phyloP scores from a whole-genome alignment of 2,888 invertebrate species.

The Monochamus alternatus region DNA sequence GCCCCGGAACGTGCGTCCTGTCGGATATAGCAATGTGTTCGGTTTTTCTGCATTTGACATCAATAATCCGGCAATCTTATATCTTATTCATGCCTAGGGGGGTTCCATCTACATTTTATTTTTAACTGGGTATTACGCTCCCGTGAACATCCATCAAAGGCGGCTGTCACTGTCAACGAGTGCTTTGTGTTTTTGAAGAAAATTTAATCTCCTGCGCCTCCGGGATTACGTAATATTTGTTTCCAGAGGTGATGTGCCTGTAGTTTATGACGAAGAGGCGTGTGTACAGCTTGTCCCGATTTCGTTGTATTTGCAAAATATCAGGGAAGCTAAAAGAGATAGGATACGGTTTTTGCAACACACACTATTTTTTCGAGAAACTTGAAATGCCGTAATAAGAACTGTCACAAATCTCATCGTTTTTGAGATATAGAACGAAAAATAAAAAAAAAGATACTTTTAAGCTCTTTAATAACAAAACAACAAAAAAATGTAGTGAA shows the following conservation, averaged over 20 bases:
- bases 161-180: conserved; percentile 15
- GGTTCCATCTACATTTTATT: conserved; percentile 33
- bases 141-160: conserved; percentile 17
- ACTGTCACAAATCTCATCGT: too few species aligned
- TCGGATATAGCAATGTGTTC: conserved; percentile 12
- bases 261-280: not conserved
- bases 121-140: conserved; percentile 26
- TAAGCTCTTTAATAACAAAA: too few species aligned
- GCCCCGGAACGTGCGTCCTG: not conserved
- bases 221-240: conserved; percentile 1
- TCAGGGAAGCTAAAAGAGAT: too few species aligned
- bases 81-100: conserved; percentile 39
- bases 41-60: conserved; percentile 35
- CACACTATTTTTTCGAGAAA: too few species aligned
- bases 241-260: not conserved
- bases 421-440: too few species aligned
- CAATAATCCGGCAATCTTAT: conserved; percentile 31
- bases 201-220: not conserved
- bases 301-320: too few species aligned
- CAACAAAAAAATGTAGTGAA: too few species aligned
- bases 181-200: conserved; percentile 11
- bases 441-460: too few species aligned
- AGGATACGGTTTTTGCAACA: too few species aligned
- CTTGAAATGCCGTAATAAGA: too few species aligned
- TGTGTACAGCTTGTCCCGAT: too few species aligned